Evolutionary conservation across 2,888 invertebrate species (phyloP), one percentile per base, ranked within the genome.

Genomic region (Drosophila ezoana): DNA sequence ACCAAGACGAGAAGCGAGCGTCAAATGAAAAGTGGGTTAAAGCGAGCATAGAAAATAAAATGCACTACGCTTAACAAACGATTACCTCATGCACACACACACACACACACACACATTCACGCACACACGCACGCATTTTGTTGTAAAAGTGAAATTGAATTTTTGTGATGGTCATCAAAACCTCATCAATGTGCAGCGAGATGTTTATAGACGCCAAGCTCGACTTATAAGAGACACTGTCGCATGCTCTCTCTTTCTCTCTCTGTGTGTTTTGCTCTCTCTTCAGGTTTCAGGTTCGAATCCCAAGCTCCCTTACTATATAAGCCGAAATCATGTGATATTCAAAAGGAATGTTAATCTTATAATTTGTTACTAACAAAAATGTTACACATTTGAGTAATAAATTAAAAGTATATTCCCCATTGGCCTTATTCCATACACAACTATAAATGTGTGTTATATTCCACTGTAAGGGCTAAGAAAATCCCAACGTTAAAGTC

Each of bases 11-110:
- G 72, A 73, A 81, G 84, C 79, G 72, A 72, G 64, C 67, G 77
- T 33, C 37, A 62, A 62, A 57, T 73, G 49, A 80, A 83, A 86
- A 83, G 69, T 83, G 83, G 83, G 83, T 83, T 83, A 86, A 83
- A 83, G 72, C 70, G 83, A 80, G 82, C 86, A 82, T 80, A 78
- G 81, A 79, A 80, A 83, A 80, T 72, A 58, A 75, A 82, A 64
- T 73, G 73, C 63, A 63, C 8, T 32, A 37, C 47, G 60, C 65
- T 47, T 41, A 37, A 49, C 61, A 60, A 61, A 61, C 53, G 79
- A 72, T 84, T 82, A 83, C 83, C 80, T 79, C 79, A 84, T 54
- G 58, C 57, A 65, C 44, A 38, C 52, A 61, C 47, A 51, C 43
- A 62, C 48, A 38, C 33, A 61, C 49, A 18, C 63, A 45, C 35